Base-by-base conservation (phyloP, 2,113 vertebrate genomes). In the Callithrix jacchus region DNA sequence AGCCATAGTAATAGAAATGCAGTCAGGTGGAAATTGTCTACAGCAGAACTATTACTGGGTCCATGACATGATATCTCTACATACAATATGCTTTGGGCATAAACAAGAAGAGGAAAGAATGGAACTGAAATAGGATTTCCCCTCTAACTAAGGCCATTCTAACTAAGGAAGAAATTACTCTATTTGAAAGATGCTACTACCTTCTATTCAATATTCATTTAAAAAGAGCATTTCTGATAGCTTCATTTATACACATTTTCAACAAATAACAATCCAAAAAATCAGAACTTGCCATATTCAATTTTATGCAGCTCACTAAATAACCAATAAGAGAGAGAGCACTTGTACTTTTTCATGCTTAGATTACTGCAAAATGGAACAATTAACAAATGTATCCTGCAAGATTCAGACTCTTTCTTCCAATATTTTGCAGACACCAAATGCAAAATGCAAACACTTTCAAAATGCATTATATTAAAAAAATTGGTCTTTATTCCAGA, bases 161-260 rank as follows among this genome's bases (percentile, higher is more conserved):
- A 40, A 95, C 56, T 74, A 37, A 89, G 68, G 77, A 97, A 96
- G 86, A 97, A 95, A 96, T 96, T 91, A 82, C 89, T 95, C 73
- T 79, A 87, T 94, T 89, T 87, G 96, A 95, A 97, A 97, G 82
- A 93, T 96, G 79, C 79, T 88, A 89, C 35, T 87, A 93, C 49
- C 56, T 89, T 97, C 92, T 94, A 93, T 95, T 96, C 77, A 95
- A 90, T 92, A 97, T 76, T 97, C 92, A 92, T 96, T 96, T 93
- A 80, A 93, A 97, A 76, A 42, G 56, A 95, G 90, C 84, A 85
- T 93, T 95, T 96, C 85, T 56, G 76, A 82, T 95, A 61, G 87
- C 45, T 98, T 97, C 32, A 97, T 96, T 97, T 96, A 37, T 95
- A 84, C 27, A 64, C 66, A 85, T 85, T 94, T 97, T 87, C n/a